Evolutionary conservation across 2,797 vertebrate genomes (phyloP).

Genomic region (Delichon dasypus): DNA sequence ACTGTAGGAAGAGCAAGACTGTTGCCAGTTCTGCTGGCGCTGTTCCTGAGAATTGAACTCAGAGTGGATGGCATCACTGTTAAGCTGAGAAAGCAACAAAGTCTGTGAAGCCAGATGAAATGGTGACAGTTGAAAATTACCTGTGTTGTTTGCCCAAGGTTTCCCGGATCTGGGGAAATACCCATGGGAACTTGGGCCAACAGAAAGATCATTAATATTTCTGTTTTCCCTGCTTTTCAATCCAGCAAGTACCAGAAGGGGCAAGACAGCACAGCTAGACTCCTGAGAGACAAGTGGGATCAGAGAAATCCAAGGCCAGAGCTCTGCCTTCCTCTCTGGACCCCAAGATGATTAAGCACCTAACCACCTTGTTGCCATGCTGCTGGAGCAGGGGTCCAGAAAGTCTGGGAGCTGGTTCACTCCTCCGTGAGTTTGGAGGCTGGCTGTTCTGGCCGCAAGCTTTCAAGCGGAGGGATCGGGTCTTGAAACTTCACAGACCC

Average conservation of each 20-base stretch:
- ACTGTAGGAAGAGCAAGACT: neutral
- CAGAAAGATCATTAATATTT: neutral
- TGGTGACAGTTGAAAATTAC: neutral
- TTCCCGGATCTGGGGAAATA: neutral
- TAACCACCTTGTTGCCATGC: neutral
- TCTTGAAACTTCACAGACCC: neutral
- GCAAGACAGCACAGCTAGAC: neutral
- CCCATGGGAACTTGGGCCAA: neutral
- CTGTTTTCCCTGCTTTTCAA: neutral
- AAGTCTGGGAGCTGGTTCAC: neutral
- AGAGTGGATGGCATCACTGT: neutral
- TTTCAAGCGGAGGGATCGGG: neutral
- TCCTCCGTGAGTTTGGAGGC: neutral
- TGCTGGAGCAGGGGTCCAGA: neutral
- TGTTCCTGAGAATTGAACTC: neutral
- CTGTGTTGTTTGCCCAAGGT: neutral
- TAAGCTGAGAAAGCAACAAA: neutral
- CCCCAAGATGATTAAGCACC: neutral
- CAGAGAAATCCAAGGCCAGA: neutral
- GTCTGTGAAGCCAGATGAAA: neutral
- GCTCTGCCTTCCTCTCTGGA: neutral
- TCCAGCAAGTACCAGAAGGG: neutral
- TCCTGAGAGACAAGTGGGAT: neutral
- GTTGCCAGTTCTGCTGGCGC: neutral
- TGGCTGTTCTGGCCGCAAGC: neutral